Conservation (phyloP, 2,888 invertebrate genomes). For the Oscheius sp. region DNA sequence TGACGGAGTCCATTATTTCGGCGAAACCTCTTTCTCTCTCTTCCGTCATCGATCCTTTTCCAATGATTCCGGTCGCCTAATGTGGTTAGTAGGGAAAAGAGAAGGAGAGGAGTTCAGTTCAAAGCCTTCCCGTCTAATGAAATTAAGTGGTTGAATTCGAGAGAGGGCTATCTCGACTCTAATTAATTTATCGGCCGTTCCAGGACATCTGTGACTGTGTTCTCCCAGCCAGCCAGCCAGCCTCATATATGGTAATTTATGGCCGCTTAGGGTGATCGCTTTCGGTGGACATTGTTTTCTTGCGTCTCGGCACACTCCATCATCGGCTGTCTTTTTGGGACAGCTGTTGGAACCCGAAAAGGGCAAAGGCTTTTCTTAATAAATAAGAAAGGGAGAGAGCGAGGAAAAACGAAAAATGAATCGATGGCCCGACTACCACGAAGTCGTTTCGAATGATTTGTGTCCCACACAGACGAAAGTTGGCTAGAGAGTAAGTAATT, state of each 20-base stretch:
- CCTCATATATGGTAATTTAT: slow-evolving; percentile 15
- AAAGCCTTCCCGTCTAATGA: too few relatives aligned
- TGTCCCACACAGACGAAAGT: background rate
- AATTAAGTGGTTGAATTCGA: background rate
- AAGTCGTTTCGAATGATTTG: slow-evolving; percentile 25
- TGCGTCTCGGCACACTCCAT: slow-evolving; percentile 15
- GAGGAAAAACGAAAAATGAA: slow-evolving; percentile 5
- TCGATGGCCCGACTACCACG: background rate
- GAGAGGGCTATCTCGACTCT: slow-evolving; percentile 13
- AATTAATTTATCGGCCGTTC: slow-evolving; percentile 20
- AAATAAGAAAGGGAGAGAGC: background rate
- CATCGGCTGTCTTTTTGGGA: slow-evolving; percentile 18
- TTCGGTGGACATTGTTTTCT: slow-evolving; percentile 12
- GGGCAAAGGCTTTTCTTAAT: background rate
- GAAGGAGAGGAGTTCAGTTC: background rate
- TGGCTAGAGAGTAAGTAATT: background rate
- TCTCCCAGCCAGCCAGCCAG: too few relatives aligned
- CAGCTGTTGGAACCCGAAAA: slow-evolving; percentile 13
- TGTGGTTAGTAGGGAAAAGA: slow-evolving; percentile 10
- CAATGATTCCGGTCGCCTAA: slow-evolving; percentile 23
- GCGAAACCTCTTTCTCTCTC: too few relatives aligned
- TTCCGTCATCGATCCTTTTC: slow-evolving; percentile 23
- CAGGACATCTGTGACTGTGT: slow-evolving; percentile 5
- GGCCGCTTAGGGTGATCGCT: background rate
- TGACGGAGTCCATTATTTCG: slow-evolving; percentile 26